These are phyloP conservation scores for Pungitius pungitius DNA, from an alignment of 2,113 vertebrate species.

Conservation along the genomic window DNA sequence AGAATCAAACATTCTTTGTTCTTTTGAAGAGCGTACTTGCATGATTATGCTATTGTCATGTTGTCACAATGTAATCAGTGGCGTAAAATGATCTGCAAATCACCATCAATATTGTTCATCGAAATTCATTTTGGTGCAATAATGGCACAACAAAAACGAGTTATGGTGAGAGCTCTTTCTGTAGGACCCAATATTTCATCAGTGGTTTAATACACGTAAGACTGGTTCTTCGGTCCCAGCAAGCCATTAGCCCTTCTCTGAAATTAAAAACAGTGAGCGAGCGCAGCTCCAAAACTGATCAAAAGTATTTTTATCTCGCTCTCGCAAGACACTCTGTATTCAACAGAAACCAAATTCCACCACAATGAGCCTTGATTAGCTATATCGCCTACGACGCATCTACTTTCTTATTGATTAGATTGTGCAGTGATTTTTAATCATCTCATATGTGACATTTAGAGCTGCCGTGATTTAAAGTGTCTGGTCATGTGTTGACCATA, in stretches of 20 bases:
- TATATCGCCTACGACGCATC: neutral
- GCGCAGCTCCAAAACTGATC: neutral
- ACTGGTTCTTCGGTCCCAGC: neutral
- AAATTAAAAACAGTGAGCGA: slow-evolving; percentile 7
- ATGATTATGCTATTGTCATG: too few relatives aligned
- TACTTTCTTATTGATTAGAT: slow-evolving; percentile 2
- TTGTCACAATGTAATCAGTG: too few relatives aligned
- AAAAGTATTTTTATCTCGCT: neutral
- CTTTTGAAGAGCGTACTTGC: too few relatives aligned
- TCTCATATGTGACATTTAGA: neutral
- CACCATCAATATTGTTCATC: too few relatives aligned
- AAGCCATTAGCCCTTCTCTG: neutral
- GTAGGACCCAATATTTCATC: neutral
- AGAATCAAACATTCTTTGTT: too few relatives aligned
- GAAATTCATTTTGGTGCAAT: too few relatives aligned
- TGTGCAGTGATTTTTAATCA: neutral
- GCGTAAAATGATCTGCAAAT: too few relatives aligned
- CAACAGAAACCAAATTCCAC: neutral
- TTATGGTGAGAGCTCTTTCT: neutral
- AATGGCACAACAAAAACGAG: too few relatives aligned
- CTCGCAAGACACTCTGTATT: neutral
- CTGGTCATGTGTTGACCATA: neutral
- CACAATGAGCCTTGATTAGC: slow-evolving; percentile 2
- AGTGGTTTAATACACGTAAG: neutral
- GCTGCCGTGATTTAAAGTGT: neutral